phyloP scores from a whole-genome alignment of 2,113 vertebrate genomes.

The Pygoscelis antarcticus region DNA sequence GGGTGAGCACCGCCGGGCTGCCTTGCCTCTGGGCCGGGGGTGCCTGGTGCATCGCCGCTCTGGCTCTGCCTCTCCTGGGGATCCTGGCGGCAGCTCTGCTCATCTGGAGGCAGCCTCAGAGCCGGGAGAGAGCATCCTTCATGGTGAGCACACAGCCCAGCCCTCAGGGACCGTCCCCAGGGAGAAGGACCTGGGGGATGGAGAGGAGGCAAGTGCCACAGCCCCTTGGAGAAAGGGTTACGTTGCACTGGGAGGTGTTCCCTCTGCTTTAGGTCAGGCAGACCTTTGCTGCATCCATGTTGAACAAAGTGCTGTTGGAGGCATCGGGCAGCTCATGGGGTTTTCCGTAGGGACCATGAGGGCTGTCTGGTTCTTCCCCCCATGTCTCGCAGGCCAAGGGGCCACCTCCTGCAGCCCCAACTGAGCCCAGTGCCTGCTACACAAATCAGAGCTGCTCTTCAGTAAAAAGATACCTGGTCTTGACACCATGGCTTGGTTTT shows the following conservation, averaged over 20 bases:
- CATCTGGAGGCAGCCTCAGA: conserved; percentile 85
- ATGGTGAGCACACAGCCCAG: conserved; percentile 70
- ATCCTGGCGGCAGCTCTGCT: conserved; percentile 59
- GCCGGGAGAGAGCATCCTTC: conserved; percentile 77
- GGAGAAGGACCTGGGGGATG: background rate
- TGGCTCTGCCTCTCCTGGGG: conserved; percentile 62
- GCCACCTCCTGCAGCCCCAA: background rate
- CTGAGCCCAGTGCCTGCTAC: background rate
- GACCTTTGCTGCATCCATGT: background rate
- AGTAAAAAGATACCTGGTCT: background rate
- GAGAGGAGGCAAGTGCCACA: background rate
- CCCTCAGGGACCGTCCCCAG: accelerated
- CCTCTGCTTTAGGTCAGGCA: background rate
- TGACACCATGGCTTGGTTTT: background rate
- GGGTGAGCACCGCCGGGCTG: conserved; percentile 60
- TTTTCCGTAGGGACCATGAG: background rate
- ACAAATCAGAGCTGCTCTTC: background rate
- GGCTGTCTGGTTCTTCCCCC: background rate
- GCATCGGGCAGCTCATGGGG: background rate
- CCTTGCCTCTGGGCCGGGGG: conserved; percentile 53
- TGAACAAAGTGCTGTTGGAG: background rate
- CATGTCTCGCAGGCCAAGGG: background rate
- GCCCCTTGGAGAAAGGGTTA: background rate
- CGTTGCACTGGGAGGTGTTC: accelerated
- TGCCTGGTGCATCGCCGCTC: conserved; percentile 73